Evolutionary conservation across 2,113 vertebrate genomes (phyloP), one percentile per base, ranked within the genome.

Genomic region (Solenodon paradoxus): DNA sequence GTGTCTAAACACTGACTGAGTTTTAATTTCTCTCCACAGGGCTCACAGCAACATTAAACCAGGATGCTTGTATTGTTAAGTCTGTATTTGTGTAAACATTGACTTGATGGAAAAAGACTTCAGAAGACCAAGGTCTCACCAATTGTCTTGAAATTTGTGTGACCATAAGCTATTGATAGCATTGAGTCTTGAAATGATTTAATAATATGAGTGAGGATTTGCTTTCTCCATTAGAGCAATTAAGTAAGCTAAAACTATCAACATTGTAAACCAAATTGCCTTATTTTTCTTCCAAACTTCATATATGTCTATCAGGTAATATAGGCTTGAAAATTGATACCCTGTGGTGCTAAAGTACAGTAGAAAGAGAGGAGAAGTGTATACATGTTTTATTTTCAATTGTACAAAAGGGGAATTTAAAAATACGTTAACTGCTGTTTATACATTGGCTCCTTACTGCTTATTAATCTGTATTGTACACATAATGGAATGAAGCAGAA

Each of bases 291-390:
- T 99, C 99, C 98, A 98, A 98, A 99, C 98, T 99, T 99, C 98
- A 98, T 98, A 96, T 98, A 98, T 98, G 97, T 98, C 98, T 99
- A 99, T 99, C 99, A 99, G 99, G 99, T 99, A 98, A 99, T 98
- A 98, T 98, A 99, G 98, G 98, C 99, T 99, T 99, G 98, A 99
- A 99, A 99, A 98, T 98, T 98, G 98, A 99, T 98, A 99, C 98
- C 99, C 98, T 99, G 99, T 99, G 99, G 99, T 99, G 99, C 99
- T 99, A 99, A 98, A 98, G 98, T 98, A 98, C 98, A 98, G 98
- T 97, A 98, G 98, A 98, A 98, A 98, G 98, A 98, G 98, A 98
- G 98, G 98, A 98, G 98, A 98, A 78, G 96, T 98, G 99, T 99
- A 99, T 98, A 99, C 98, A 98, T 99, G 98, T 99, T 98, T 99